Evolutionary conservation across 2,113 vertebrate species (phyloP), one percentile per base, ranked within the genome.

Genomic region (Colius striatus): DNA sequence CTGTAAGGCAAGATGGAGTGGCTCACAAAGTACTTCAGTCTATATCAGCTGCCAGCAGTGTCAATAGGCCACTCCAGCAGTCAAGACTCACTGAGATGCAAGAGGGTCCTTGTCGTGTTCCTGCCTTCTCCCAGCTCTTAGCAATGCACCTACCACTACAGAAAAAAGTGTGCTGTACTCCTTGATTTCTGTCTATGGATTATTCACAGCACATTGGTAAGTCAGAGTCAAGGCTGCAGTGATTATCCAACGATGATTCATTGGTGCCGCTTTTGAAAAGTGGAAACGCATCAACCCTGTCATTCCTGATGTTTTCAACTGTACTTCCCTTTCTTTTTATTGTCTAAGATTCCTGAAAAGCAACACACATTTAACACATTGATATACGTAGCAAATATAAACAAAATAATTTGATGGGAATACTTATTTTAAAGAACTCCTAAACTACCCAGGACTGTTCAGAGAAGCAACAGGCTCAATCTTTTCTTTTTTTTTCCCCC

Each of bases 31-130:
- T 68, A 68, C 93, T 96, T 96, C 83, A 90, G 27, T 61, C 38
- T 84, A 1, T 93, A 82, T 92, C 90, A 79, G 43, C 76, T 93
- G 83, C 92, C 76, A 73, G 50, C 54, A 76, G 66, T 68, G 79
- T 90, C 90, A 90, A 70, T 75, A 94, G 80, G 93, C 54, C 83
- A 90, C 73, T 93, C 73, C 79, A 89, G 38, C 76, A 92, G 94
- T 93, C 86, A 94, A 93, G 95, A 88, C 73, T 89, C 73, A 7
- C 61, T 50, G 92, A 86, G 79, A 65, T 81, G 86, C 86, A 87
- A 54, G 79, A 93, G 92, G 74, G 78, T 74, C 65, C 88, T 93
- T 95, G 81, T 95, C 76, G 43, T 2, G n/a, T 92, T 84, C 47
- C 54, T 66, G 77, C 79, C 68, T 94, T 88, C 45, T 23, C 60